Percentiles rank a stretch among this genome's conserved stretches.
Conservation (phyloP, 2,113 vertebrate genomes). For the Prunella himalayana region DNA sequence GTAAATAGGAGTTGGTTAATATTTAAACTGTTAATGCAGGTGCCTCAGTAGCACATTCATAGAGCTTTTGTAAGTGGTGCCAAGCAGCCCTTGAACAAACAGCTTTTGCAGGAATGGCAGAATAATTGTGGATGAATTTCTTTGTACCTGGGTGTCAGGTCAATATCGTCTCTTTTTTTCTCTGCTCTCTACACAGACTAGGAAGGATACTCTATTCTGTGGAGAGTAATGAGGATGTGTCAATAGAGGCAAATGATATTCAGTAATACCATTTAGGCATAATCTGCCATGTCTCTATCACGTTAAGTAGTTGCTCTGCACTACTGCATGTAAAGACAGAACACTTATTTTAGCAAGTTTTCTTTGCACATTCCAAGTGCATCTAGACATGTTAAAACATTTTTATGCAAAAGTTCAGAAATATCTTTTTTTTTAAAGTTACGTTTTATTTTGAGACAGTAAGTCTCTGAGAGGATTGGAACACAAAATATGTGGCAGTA, state of each 20-base stretch:
- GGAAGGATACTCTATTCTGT: neutral
- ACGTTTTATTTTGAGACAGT: neutral
- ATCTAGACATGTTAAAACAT: neutral
- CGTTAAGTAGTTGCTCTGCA: neutral
- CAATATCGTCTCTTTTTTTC: neutral
- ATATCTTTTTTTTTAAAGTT: neutral
- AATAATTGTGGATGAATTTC: slow-evolving; percentile 61
- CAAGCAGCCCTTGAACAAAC: slow-evolving; percentile 21
- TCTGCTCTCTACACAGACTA: neutral
- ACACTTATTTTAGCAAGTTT: neutral
- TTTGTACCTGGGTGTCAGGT: neutral
- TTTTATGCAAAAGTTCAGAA: neutral
- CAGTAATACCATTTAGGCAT: neutral
- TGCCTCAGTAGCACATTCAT: neutral
- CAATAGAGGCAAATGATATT: neutral
- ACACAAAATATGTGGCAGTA: neutral
- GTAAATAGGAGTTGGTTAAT: slow-evolving; percentile 52
- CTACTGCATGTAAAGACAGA: neutral
- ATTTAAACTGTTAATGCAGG: slow-evolving; percentile 31
- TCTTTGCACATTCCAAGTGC: neutral
- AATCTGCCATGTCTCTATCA: neutral
- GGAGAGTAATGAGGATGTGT: neutral
- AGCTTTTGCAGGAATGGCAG: slow-evolving; percentile 15
- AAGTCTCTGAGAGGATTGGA: neutral
- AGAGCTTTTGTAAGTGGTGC: neutral